phyloP scores from a whole-genome alignment of 37 sponge, comb jelly and placozoan species.

The Amphimedon queenslandica region DNA sequence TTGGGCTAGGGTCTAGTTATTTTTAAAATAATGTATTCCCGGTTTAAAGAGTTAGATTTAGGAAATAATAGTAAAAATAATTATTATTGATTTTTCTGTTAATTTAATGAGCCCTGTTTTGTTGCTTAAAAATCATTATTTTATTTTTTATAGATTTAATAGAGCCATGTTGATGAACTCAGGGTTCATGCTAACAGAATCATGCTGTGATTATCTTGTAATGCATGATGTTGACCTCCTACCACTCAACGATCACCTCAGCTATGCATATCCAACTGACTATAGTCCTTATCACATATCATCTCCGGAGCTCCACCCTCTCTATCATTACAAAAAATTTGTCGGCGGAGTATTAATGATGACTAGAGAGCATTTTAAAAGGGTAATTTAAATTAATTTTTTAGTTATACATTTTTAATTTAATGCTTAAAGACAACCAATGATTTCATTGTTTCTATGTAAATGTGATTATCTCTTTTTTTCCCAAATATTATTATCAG shows the following conservation, averaged over 20 bases:
- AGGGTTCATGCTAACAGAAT: conserved; percentile 62
- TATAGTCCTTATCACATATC: conserved; percentile 89
- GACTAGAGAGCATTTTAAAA: conserved; percentile 69
- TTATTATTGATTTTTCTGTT: too few species aligned
- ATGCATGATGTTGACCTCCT: conserved; percentile 95
- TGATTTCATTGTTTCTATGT: too few species aligned
- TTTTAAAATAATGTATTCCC: too few species aligned
- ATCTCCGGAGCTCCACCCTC: conserved; percentile 84
- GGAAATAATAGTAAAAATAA: too few species aligned
- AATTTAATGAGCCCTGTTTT: too few species aligned
- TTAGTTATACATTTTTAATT: too few species aligned
- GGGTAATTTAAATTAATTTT: conserved; percentile 35
- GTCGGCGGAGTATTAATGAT: conserved; percentile 84
- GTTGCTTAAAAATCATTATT: too few species aligned
- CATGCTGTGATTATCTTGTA: conserved; percentile 78
- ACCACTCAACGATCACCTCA: conserved; percentile 74
- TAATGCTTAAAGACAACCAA: too few species aligned
- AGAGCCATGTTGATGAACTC: conserved; percentile 78
- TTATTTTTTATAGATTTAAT: conserved; percentile 73
- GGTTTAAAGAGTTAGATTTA: too few species aligned
- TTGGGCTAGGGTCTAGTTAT: too few species aligned
- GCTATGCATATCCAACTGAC: conserved; percentile 65
- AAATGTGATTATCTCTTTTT: too few species aligned
- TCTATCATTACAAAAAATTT: conserved; percentile 87
- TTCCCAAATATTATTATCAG: neutral